Evolutionary conservation across 2,888 invertebrate species (phyloP), one percentile per base, ranked within the genome.

Genomic region (Callimorpha dominula): DNA sequence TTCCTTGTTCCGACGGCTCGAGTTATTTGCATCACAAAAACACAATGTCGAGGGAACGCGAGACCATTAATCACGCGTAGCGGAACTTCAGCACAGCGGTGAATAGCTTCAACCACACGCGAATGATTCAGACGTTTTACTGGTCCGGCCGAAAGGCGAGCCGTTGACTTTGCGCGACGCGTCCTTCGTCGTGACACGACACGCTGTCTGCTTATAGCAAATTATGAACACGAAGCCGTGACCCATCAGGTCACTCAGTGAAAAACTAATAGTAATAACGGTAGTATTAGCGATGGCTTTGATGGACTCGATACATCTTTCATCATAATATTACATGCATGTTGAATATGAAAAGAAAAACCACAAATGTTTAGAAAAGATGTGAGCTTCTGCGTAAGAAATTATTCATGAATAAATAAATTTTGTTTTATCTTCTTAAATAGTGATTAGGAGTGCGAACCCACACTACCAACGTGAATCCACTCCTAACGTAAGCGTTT

Each of bases 11-110:
- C 94, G 94, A 92, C 92, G 92, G 92, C 92, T 93, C 92, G 91
- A 94, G 94, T 94, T 94, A 95, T 95, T 95, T 95, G 95, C 95
- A 95, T 95, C 94, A 95, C 95, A 95, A 95, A 95, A 95, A 95
- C 95, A 94, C 94, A 93, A 94, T 94, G 94, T 95, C 92, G 93
- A 89, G 93, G 92, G 94, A 93, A 92, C 92, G 93, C 92, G 90
- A 88, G 91, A 92, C 93, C 93, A 95, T 95, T 95, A 95, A 95
- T 95, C 95, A 95, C 93, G 88, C 90, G 91, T 90, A 91, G 89
- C 91, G 92, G 92, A 91, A 93, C 93, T 93, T 89, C 90, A 89
- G 89, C 88, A 87, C 89, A 89, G 87, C 88, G 87, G 88, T 92
- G 93, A 94, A 94, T 92, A 89, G 92, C 92, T 93, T 93, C 93